phyloP scores from a whole-genome alignment of 2,888 invertebrate genomes.

The Ypsolopha sequella region DNA sequence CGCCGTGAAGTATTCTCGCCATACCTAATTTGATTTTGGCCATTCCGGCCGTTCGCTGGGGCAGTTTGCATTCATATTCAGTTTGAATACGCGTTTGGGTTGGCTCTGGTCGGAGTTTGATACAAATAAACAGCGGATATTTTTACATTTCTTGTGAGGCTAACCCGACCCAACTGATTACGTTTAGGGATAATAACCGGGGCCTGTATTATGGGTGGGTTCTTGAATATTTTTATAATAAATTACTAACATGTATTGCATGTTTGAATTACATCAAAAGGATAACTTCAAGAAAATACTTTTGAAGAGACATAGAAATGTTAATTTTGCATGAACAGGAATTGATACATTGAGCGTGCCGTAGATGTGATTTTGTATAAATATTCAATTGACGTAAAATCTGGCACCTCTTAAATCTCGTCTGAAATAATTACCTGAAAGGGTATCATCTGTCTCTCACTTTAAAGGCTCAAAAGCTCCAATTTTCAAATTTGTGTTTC shows the following conservation, averaged over 20 bases:
- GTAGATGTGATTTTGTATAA: background rate
- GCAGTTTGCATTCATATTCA: conserved; percentile 71
- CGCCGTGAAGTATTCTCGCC: conserved; percentile 70
- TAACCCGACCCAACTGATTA: conserved; percentile 68
- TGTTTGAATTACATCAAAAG: conserved; percentile 13
- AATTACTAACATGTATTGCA: conserved; percentile 7
- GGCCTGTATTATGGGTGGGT: conserved; percentile 12
- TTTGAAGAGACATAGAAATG: background rate
- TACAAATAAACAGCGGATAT: conserved; percentile 70
- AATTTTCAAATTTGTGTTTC: background rate
- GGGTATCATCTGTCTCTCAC: background rate
- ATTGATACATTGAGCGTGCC: background rate
- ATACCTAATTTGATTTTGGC: conserved; percentile 72
- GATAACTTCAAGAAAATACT: conserved; percentile 11
- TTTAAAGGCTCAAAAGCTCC: background rate
- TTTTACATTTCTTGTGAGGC: conserved; percentile 62
- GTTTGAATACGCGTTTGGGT: conserved; percentile 67
- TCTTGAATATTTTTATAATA: conserved; percentile 4
- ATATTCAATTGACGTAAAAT: background rate
- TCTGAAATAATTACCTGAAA: conserved; percentile 3
- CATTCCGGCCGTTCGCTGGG: conserved; percentile 62
- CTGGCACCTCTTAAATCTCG: background rate
- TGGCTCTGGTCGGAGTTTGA: conserved; percentile 62
- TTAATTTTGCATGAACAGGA: background rate
- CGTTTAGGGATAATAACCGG: conserved; percentile 58